Evolutionary conservation across 2,113 vertebrate species (phyloP).

Genomic region (Chinchilla lanigera): DNA sequence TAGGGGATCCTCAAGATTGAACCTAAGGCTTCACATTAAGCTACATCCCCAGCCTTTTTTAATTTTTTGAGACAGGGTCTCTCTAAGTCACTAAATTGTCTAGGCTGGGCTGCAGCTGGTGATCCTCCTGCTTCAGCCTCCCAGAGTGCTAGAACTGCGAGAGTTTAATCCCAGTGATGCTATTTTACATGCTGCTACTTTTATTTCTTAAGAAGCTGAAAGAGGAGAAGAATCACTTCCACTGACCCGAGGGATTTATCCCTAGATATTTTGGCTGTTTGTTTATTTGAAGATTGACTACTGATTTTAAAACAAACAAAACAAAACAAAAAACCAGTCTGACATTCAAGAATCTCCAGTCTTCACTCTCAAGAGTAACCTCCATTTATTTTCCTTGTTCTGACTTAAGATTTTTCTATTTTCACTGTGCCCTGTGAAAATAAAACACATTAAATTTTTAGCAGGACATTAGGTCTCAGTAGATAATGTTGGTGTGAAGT

Average conservation of each 20-base stretch:
- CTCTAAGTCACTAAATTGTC: background rate
- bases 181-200: background rate
- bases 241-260: background rate
- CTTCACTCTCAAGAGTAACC: background rate
- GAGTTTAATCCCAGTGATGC: background rate
- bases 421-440: background rate
- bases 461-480: conserved; percentile 15
- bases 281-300: conserved; percentile 8
- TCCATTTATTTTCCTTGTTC: conserved; percentile 4
- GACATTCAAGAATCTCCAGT: background rate
- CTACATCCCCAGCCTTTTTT: background rate
- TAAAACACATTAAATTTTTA: conserved; percentile 7
- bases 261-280: background rate
- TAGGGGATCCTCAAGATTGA: background rate
- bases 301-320: conserved; percentile 34
- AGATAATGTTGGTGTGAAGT: background rate
- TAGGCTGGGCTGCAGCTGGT: background rate
- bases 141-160: background rate
- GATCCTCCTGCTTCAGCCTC: background rate
- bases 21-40: background rate
- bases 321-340: background rate
- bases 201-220: background rate
- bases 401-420: conserved; percentile 28
- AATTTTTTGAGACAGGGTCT: background rate
- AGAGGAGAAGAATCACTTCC: background rate